Evolutionary conservation across 2,888 invertebrate species (phyloP).

Genomic region (Lacanobia wlatinum): DNA sequence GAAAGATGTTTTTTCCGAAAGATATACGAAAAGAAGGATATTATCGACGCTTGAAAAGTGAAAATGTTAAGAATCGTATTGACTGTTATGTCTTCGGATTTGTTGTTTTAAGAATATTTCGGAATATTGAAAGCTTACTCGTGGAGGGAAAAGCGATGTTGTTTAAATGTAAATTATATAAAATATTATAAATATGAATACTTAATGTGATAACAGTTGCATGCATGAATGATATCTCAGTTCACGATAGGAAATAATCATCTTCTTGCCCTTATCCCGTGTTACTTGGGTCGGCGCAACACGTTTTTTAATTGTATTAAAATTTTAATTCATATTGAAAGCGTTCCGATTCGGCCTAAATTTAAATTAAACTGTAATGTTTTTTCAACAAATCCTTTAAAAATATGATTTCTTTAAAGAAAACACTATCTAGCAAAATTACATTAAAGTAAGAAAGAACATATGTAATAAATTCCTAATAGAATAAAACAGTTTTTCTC

Average conservation of each 20-base stretch:
- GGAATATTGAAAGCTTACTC: constrained; percentile 58
- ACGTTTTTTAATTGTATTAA: background rate
- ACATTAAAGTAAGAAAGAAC: background rate
- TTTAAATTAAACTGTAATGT: background rate
- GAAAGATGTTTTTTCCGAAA: constrained; percentile 33
- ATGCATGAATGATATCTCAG: constrained; percentile 42
- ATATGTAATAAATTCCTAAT: constrained; percentile 15
- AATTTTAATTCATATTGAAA: constrained; percentile 2
- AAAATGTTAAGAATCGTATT: constrained; percentile 53
- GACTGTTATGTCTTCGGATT: constrained; percentile 59
- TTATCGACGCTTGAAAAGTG: constrained; percentile 67
- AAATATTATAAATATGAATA: constrained; percentile 59
- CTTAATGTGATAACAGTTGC: constrained; percentile 71
- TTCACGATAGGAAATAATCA: constrained; percentile 35
- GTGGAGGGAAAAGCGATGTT: constrained; percentile 68
- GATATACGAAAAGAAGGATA: constrained; percentile 39
- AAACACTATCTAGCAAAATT: constrained; percentile 12
- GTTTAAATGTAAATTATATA: constrained; percentile 75
- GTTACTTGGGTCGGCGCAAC: too few species aligned
- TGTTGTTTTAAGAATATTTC: constrained; percentile 61
- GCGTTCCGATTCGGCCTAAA: constrained; percentile 47
- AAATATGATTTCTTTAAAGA: background rate
- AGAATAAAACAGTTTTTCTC: constrained; percentile 4
- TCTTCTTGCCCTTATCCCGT: too few species aligned
- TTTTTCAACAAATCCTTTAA: background rate